These are phyloP conservation scores for Mesorhabditis spiculigera DNA, from an alignment of 2,888 invertebrate species.

Conservation along the genomic window DNA sequence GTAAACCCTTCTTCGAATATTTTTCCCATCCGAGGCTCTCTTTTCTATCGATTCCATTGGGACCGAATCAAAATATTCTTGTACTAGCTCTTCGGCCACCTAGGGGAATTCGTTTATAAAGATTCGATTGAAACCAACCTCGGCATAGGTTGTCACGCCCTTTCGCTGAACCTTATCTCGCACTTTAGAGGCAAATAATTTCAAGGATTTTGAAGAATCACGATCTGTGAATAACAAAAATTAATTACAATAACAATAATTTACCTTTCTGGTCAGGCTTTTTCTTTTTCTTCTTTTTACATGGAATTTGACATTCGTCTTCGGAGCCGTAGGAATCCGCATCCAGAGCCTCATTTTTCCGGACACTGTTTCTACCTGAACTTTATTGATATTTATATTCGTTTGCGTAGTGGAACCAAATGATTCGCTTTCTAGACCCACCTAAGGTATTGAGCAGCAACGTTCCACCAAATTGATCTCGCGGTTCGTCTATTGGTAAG, in stretches of 20 bases:
- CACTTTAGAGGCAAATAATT: not conserved
- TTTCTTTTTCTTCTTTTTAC: constrained; percentile 2
- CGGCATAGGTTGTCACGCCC: not conserved
- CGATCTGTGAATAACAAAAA: not conserved
- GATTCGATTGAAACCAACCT: not conserved
- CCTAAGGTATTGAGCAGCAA: no score
- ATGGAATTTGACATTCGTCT: not conserved
- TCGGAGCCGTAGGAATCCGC: no score
- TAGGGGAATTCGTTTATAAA: not conserved
- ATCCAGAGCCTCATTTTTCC: no score
- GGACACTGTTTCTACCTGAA: no score
- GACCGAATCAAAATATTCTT: constrained; percentile 3
- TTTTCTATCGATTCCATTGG: not conserved
- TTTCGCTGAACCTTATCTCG: not conserved
- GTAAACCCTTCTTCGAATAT: constrained; percentile 1
- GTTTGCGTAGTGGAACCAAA: no score
- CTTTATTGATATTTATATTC: no score
- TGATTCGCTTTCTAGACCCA: no score
- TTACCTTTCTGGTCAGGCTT: not conserved
- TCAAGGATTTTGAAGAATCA: not conserved
- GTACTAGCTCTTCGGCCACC: not conserved
- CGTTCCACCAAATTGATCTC: no score
- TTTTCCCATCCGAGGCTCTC: not conserved
- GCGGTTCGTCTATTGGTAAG: no score
- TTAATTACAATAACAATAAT: not conserved